Base-by-base conservation (phyloP, 2,797 vertebrate species). In the Enoplosus armatus region DNA sequence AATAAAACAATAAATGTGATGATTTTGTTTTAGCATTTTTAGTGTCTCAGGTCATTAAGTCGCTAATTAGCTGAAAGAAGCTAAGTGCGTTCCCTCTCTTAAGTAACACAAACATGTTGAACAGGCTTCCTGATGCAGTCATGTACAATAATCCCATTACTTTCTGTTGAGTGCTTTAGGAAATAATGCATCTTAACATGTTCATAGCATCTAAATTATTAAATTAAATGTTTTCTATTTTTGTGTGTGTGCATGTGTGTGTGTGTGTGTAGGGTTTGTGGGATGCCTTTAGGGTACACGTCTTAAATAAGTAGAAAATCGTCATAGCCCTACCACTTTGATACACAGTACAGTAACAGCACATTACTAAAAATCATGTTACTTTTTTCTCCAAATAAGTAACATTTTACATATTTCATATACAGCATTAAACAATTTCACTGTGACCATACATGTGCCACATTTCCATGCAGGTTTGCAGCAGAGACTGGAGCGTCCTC, bases 181-280 rank as follows among this genome's bases (percentile, higher is more conserved):
- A 88, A 80, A 87, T 82, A 90, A 83, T 77, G 81, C 69, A 85
- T 80, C 47, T 83, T 85, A 75, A 59, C 83, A 81, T 81, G 77
- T 87, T 84, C 79, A 87, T n/a, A 22, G 31, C 29, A n/a, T 60
- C 53, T 84, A 53, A 88, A 90, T 92, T 83, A 39, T n/a, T n/a
- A n/a, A n/a, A n/a, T n/a, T n/a, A n/a, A n/a, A n/a, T n/a, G n/a
- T n/a, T n/a, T n/a, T n/a, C n/a, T n/a, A n/a, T n/a, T n/a, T n/a
- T n/a, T 63, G 27, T 59, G 48, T 11, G 10, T 41, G 31, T 56
- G n/a, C 62, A 29, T 50, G 6, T 48, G 45, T 51, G 48, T 14
- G 37, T 39, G 37, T 39, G 43, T 55, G 64, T 50, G 3, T 26
- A 50, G 18, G 10, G 16, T 72, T 16, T 70, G 33, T 20, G 8